Conservation (phyloP, 2,888 invertebrate species). For the Diogma glabrata region DNA sequence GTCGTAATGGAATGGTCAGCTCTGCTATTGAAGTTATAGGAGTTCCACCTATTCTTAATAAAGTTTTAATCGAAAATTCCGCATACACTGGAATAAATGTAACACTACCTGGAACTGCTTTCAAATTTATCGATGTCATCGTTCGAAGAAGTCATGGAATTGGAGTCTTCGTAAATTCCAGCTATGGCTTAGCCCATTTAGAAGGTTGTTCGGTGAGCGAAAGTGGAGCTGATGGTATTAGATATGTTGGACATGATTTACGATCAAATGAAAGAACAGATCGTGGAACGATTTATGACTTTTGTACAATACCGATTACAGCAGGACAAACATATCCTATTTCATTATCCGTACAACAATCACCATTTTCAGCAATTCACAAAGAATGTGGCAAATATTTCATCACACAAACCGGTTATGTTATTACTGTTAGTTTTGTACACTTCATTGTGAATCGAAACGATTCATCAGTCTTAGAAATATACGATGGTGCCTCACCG, state of each 20-base stretch:
- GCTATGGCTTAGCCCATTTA: slow-evolving; percentile 67
- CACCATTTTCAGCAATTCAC: slow-evolving; percentile 53
- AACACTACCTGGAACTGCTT: slow-evolving; percentile 70
- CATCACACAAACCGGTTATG: slow-evolving; percentile 63
- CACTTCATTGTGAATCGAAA: slow-evolving; percentile 67
- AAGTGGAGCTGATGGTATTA: slow-evolving; percentile 84
- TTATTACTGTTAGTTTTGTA: slow-evolving; percentile 75
- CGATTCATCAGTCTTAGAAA: slow-evolving; percentile 59
- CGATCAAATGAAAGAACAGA: slow-evolving; percentile 63
- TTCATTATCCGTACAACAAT: slow-evolving; percentile 70
- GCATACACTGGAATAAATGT: slow-evolving; percentile 91
- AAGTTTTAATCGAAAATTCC: slow-evolving; percentile 71
- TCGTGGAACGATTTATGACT: slow-evolving; percentile 64
- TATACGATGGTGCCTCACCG: slow-evolving; percentile 65
- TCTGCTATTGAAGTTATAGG: slow-evolving; percentile 82
- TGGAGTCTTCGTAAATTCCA: slow-evolving; percentile 81
- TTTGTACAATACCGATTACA: slow-evolving; percentile 74
- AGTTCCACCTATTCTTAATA: slow-evolving; percentile 77
- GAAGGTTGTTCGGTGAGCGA: slow-evolving; percentile 66
- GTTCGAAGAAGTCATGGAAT: slow-evolving; percentile 78
- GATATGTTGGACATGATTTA: slow-evolving; percentile 73
- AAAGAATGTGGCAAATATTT: slow-evolving; percentile 72
- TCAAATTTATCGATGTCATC: slow-evolving; percentile 68
- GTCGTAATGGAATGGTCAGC: slow-evolving; percentile 62
- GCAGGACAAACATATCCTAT: slow-evolving; percentile 81